Conservation (phyloP, 2,797 vertebrate genomes). For the Gorsachius magnificus region DNA sequence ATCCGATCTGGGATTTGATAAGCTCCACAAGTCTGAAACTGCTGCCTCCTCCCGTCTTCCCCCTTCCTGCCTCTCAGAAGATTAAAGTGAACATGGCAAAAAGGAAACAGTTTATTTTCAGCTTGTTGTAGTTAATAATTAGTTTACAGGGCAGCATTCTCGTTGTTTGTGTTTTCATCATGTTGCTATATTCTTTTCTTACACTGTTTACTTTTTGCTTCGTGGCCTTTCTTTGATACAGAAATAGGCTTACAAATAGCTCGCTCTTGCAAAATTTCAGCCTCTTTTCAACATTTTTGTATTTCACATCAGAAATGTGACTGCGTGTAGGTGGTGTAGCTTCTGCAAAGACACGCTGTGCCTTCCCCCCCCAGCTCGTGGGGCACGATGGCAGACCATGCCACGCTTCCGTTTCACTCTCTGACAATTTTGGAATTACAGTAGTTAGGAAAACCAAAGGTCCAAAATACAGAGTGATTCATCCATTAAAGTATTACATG, state of each 20-base stretch:
- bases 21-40: conserved; percentile 27
- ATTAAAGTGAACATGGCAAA: conserved; percentile 25
- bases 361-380: not conserved
- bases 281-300: not conserved
- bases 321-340: not conserved
- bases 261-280: not conserved
- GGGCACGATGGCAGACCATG: fast-evolving
- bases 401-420: not conserved
- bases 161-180: not conserved
- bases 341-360: not conserved
- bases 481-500: not conserved
- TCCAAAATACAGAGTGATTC: not conserved
- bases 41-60: conserved; percentile 27
- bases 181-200: not conserved
- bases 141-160: not conserved
- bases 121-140: conserved; percentile 17
- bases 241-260: not conserved
- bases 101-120: conserved; percentile 56
- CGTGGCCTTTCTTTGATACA: not conserved
- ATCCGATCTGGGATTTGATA: conserved; percentile 57
- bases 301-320: not conserved
- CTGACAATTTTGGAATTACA: not conserved
- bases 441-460: not conserved
- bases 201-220: not conserved
- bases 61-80: conserved; percentile 38